phyloP scores from a whole-genome alignment of 2,888 invertebrate genomes.

The Clivina fossor region DNA sequence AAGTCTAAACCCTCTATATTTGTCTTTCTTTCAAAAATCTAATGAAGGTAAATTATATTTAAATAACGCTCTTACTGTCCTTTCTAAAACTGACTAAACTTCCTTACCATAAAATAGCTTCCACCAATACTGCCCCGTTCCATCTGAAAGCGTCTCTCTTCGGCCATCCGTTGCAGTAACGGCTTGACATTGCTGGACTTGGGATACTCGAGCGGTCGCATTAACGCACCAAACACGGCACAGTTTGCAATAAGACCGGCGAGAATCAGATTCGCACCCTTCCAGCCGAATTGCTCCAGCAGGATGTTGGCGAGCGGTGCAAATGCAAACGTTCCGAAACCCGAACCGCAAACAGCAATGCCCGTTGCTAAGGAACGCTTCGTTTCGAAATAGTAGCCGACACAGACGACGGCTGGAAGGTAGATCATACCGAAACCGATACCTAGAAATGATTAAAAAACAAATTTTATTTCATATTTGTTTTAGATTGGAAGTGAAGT shows the following conservation, averaged over 20 bases:
- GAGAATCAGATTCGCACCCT: conserved; percentile 84
- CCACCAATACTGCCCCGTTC: conserved; percentile 87
- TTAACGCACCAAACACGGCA: conserved; percentile 82
- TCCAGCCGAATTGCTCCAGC: conserved; percentile 81
- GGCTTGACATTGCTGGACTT: conserved; percentile 77
- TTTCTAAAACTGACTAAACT: too few relatives aligned
- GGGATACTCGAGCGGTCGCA: conserved; percentile 78
- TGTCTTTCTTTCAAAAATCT: too few relatives aligned
- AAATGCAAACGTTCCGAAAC: conserved; percentile 93
- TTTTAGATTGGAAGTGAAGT: too few relatives aligned
- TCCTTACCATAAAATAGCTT: conserved; percentile 70
- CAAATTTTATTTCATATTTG: conserved; percentile 2
- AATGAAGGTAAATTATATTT: not conserved
- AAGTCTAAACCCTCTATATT: too few relatives aligned
- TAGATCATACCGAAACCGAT: conserved; percentile 93
- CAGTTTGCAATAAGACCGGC: conserved; percentile 93
- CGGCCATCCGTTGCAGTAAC: conserved; percentile 87
- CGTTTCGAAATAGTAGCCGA: conserved; percentile 96
- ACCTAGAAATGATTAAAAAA: too few relatives aligned
- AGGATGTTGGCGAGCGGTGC: conserved; percentile 86
- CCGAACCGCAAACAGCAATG: conserved; percentile 94
- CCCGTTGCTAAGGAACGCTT: conserved; percentile 92
- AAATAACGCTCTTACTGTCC: too few relatives aligned
- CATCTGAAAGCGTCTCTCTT: conserved; percentile 88
- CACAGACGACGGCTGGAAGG: conserved; percentile 94